These are phyloP conservation scores for Scomber scombrus DNA, from an alignment of 2,113 vertebrate genomes.

Conservation along the genomic window DNA sequence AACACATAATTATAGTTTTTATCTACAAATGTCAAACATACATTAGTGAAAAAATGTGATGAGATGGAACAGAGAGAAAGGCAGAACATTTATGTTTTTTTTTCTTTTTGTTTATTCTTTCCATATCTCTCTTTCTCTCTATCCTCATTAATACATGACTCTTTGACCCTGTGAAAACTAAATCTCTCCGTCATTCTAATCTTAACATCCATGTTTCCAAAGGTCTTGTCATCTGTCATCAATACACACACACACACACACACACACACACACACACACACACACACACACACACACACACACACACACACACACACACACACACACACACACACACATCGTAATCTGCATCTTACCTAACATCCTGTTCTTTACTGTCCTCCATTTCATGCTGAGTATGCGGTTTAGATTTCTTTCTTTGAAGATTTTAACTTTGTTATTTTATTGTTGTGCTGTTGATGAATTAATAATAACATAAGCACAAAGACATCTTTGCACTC, in stretches of 20 bases:
- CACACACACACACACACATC: background rate
- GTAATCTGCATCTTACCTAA: conserved; percentile 11
- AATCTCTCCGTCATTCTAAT: background rate
- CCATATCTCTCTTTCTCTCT: background rate
- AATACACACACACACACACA: background rate
- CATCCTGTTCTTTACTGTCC: background rate
- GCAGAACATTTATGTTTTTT: background rate
- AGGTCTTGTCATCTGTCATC: conserved; percentile 10
- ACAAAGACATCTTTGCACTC: background rate
- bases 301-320: background rate
- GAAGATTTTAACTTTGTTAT: too few relatives aligned
- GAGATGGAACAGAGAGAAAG: background rate
- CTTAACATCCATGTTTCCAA: conserved; percentile 2
- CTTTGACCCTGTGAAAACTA: background rate
- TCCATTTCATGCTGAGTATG: background rate
- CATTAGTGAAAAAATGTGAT: background rate
- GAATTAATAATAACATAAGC: too few relatives aligned
- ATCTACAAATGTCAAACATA: conserved; percentile 58
- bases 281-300: background rate
- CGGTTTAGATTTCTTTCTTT: background rate
- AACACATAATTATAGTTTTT: conserved; percentile 63
- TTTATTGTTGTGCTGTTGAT: background rate
- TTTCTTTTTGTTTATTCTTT: too few relatives aligned
- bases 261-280: background rate
- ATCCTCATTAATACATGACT: conserved; percentile 10